Base-by-base conservation (phyloP, 1,140 invertebrate species). In the Gerris buenoi region DNA sequence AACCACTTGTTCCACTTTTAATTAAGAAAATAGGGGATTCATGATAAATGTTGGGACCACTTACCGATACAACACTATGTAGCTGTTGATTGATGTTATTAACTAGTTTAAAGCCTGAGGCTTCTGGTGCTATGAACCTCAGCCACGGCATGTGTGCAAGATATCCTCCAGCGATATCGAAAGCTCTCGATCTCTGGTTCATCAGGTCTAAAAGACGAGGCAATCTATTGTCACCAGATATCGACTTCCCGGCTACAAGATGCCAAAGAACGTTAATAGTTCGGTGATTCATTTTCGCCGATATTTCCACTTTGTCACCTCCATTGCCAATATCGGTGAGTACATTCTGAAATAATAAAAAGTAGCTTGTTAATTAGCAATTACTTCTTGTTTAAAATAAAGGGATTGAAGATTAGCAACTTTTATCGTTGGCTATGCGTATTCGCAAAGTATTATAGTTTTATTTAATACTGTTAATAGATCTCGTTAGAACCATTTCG, bases 231-330 rank as follows among this genome's bases (percentile, higher is more conserved):
- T 70, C 70, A 2, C 75, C 75, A 2, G 73, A 70, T 15, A 82
- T 80, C 60, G 79, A 73, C 66, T 83, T 79, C 65, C 90, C 91
- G 5, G 86, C 84, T 0, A 84, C 80, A 33, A 89, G 78, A 27
- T 79, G 83, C 89, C 88, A 91, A 1, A 91, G 72, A 1, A 89
- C 84, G 73, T 90, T 91, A 68, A 91, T 62, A 29, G 14, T 28
- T 29, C 26, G 27, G 25, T 27, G 5, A 22, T 18, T 18, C 25
- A 22, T 2, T 25, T 14, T 14, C 27, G 2, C 18, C 27, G n/a
- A 14, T 60, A 60, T 18, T 10, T 60, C 26, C 10, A n/a, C 10
- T 10, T 26, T 18, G 2, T 61, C 18, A 10, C n/a, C 22, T 67
- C 28, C 63, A 10, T 67, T 27, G 13, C 56, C 66, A 10, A 22